Evolutionary conservation across 2,797 vertebrate species (phyloP).

Genomic region (Coreius guichenoti): DNA sequence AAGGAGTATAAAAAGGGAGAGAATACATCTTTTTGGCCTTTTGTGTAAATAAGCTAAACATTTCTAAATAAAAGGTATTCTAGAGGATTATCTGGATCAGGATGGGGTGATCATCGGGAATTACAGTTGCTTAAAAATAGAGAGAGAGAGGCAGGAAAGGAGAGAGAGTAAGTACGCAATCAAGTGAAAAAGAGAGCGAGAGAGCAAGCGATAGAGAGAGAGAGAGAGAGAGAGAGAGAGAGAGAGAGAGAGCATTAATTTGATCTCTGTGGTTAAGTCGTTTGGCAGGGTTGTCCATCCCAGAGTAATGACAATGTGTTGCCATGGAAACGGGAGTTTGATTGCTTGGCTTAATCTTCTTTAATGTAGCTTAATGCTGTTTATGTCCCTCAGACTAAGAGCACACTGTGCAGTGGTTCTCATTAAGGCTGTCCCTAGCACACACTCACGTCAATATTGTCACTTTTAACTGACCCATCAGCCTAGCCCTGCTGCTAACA

Average conservation of each 20-base stretch:
- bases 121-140: conserved; percentile 37
- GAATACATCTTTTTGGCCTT: neutral
- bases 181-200: conserved; percentile 41
- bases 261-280: conserved; percentile 49
- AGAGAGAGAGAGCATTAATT: conserved; percentile 28
- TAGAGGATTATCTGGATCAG: conserved; percentile 49
- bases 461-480: conserved; percentile 34
- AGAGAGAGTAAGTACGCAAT: conserved; percentile 3
- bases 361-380: conserved; percentile 59
- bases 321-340: conserved; percentile 75
- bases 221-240: conserved; percentile 33
- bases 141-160: neutral
- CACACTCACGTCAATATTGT: conserved; percentile 27
- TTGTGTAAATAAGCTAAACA: conserved; percentile 44
- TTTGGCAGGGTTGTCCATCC: conserved; percentile 53
- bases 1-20: neutral
- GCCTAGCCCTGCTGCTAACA: conserved; percentile 19
- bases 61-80: conserved; percentile 48
- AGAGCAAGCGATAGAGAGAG: conserved; percentile 48
- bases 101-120: conserved; percentile 12
- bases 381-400: conserved; percentile 52
- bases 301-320: conserved; percentile 75
- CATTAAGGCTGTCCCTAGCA: conserved; percentile 52
- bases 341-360: conserved; percentile 79
- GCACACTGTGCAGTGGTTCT: conserved; percentile 52